Percentiles rank a stretch among this genome's conserved stretches.
Conservation (phyloP, 2,888 invertebrate genomes). For the Palloptera scutellata region DNA sequence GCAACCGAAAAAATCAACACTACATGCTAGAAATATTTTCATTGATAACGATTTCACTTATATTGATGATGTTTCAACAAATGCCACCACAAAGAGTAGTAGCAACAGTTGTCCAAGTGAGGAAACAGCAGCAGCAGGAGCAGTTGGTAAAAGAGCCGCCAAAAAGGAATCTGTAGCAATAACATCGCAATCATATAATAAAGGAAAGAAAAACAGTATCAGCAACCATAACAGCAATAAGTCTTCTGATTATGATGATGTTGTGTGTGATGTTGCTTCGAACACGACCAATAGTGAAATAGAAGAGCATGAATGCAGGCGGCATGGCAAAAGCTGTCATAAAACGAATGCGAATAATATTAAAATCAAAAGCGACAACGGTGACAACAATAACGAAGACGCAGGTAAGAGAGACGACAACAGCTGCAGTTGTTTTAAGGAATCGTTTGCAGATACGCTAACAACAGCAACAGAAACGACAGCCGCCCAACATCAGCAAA, state of each 20-base stretch:
- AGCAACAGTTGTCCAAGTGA: conserved; percentile 29
- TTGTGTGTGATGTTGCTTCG: conserved; percentile 27
- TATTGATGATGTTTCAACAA: conserved; percentile 55
- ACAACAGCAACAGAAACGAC: conserved; percentile 33
- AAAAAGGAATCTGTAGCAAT: conserved; percentile 10
- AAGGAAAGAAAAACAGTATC: conserved; percentile 19
- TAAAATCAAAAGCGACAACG: conserved; percentile 32
- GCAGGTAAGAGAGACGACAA: background rate
- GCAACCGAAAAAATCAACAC: conserved; percentile 50
- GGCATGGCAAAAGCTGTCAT: conserved; percentile 45
- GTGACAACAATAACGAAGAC: background rate
- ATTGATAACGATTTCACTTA: conserved; percentile 57
- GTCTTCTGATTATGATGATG: conserved; percentile 37
- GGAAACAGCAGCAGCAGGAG: conserved; percentile 28
- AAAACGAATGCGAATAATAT: conserved; percentile 42
- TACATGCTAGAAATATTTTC: conserved; percentile 57
- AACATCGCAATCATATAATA: conserved; percentile 16
- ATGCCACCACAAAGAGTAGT: background rate
- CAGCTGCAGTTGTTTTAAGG: background rate
- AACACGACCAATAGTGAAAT: conserved; percentile 15
- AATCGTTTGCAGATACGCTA: conserved; percentile 28
- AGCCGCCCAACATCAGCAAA: conserved; percentile 37
- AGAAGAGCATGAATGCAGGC: conserved; percentile 36
- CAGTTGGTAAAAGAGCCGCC: conserved; percentile 19
- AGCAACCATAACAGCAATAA: conserved; percentile 41